These are phyloP conservation scores for Pseudomyrmex pallidus DNA, from an alignment of 1,140 invertebrate genomes.

Conservation along the genomic window DNA sequence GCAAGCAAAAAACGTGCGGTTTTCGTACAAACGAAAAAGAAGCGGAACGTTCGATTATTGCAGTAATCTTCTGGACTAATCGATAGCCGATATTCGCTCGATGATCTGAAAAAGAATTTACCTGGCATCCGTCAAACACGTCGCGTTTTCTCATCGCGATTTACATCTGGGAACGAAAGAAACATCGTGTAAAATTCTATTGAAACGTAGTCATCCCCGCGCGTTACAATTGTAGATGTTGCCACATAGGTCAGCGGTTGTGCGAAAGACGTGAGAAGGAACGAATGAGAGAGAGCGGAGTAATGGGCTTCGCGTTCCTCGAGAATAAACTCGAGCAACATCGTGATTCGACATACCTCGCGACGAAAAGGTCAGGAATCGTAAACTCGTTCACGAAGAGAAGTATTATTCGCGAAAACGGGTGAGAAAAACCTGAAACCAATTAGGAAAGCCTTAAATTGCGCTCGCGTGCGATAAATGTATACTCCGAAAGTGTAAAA, in stretches of 20 bases:
- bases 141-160: not conserved
- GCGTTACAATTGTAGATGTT: conserved; percentile 60
- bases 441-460: no score
- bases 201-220: conserved; percentile 41
- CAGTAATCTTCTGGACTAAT: not conserved
- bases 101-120: no score
- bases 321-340: conserved; percentile 66
- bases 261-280: conserved; percentile 75
- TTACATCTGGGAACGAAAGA: conserved; percentile 42
- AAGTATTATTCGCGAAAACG: not conserved
- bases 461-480: no score
- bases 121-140: not conserved
- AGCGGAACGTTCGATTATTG: not conserved
- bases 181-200: conserved; percentile 39
- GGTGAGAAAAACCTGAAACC: not conserved
- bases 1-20: conserved; percentile 20
- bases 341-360: conserved; percentile 68
- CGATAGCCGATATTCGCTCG: no score
- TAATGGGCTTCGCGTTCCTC: conserved; percentile 61
- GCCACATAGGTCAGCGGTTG: conserved; percentile 75
- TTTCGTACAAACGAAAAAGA: conserved; percentile 1
- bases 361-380: conserved; percentile 73
- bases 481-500: no score
- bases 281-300: conserved; percentile 65
- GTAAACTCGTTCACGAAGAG: conserved; percentile 34